Evolutionary conservation across 1,140 invertebrate genomes (phyloP), one percentile per base, ranked within the genome.

Genomic region (Macrotrachela quadricornifera): DNA sequence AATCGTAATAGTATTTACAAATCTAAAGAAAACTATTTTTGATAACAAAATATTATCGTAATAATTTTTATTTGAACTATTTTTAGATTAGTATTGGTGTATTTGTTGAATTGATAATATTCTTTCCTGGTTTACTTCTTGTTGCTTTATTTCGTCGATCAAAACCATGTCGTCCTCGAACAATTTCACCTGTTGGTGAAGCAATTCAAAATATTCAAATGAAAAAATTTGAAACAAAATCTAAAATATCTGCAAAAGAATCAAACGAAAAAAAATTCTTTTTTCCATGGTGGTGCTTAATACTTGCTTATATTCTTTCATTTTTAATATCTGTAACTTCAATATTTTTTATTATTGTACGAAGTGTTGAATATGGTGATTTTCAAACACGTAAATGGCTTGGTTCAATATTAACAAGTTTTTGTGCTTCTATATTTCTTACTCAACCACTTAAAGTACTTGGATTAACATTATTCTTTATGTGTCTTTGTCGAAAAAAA

Each of bases 371-470:
- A 55, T 76, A 76, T 61, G 69, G 72, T 37, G 72, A 75, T 50
- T 64, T 70, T 14, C 75, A 74, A 52, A 71, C 70, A 40, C 67
- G 68, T 48, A 71, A 75, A 60, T 76, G 75, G 75, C 68, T 76
- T 9, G 71, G 71, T 1, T 72, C 74, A 1, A 65, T 76, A 53
- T 50, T 75, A 45, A 62, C 74, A 4, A 74, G 73, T 1, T 75
- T 76, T 63, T 68, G 75, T 55, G 65, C 67, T 44, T 75, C 73
- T 1, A 62, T 75, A 10, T 66, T 76, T 51, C 57, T 76, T 17
- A 75, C 73, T 17, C 73, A 76, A 56, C 64, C 66, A 13, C 8
- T 67, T 1, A 68, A 66, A 60, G 64, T 67, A 45, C 42, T 51
- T 55, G 10, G 1, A 15, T 30, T 56, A 14, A 6, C 16, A 10